Evolutionary conservation across 2,113 vertebrate species (phyloP).

Genomic region (Pelusios castaneus): DNA sequence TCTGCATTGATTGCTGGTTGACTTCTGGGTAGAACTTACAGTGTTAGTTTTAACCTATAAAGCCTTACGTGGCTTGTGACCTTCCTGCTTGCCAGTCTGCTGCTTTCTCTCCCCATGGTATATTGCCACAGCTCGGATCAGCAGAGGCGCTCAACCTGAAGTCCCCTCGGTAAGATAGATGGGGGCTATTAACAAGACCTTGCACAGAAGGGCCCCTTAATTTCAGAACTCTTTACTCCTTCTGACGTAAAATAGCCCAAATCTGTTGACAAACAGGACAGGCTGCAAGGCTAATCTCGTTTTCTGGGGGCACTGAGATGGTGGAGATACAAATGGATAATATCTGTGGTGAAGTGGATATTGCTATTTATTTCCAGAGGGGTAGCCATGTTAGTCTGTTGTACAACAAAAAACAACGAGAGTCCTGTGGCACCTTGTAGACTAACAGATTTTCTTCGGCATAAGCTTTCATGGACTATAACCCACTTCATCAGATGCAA

Average conservation of each 20-base stretch:
- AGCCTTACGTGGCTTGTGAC: background rate
- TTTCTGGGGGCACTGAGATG: background rate
- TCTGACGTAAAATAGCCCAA: background rate
- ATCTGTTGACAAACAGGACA: background rate
- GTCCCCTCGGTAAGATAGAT: background rate
- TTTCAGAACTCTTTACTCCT: background rate
- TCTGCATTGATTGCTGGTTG: background rate
- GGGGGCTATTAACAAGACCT: background rate
- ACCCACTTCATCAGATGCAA: too few relatives aligned
- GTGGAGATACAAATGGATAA: background rate
- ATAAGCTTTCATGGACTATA: too few relatives aligned
- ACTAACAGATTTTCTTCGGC: too few relatives aligned
- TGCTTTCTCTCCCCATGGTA: background rate
- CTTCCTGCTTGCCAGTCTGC: background rate
- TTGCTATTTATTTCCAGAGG: too few relatives aligned
- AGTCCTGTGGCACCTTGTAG: too few relatives aligned
- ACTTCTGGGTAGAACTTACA: accelerated
- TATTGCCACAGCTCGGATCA: background rate
- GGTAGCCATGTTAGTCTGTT: too few relatives aligned
- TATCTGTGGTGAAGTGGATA: background rate
- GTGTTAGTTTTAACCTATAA: background rate
- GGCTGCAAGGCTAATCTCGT: background rate
- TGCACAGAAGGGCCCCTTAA: background rate
- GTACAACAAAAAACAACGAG: too few relatives aligned
- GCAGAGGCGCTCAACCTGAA: background rate